These are phyloP conservation scores for Echeneis naucrates DNA, from an alignment of 2,797 vertebrate species.

Conservation along the genomic window DNA sequence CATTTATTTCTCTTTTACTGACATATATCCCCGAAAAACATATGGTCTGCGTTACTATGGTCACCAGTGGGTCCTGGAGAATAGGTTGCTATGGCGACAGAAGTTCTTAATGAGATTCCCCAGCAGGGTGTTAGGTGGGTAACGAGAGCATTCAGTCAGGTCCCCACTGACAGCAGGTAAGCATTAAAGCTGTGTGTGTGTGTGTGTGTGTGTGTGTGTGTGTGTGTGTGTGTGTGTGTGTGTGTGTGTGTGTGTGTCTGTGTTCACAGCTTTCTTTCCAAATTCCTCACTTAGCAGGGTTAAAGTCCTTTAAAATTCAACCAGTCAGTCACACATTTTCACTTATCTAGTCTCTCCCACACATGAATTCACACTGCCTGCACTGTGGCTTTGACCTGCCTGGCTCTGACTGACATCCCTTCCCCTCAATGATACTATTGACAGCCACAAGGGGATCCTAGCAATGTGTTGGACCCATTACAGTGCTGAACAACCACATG, in stretches of 20 bases:
- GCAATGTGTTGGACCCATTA: neutral
- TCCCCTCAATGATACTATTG: neutral
- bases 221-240: conserved; percentile 15
- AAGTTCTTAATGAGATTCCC: conserved; percentile 81
- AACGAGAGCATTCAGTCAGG: conserved; percentile 73
- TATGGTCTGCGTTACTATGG: conserved; percentile 76
- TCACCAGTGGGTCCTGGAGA: conserved; percentile 71
- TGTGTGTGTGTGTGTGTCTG: conserved; percentile 16
- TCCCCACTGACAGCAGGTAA: conserved; percentile 67
- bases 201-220: conserved; percentile 16
- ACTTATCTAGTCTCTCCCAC: conserved; percentile 10
- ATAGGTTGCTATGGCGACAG: conserved; percentile 79
- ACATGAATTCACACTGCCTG: conserved; percentile 21
- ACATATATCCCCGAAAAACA: conserved; percentile 41
- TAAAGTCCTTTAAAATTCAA: conserved; percentile 39
- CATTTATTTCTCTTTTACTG: conserved; percentile 10
- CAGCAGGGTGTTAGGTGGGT: conserved; percentile 75
- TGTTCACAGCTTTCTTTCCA: conserved; percentile 49
- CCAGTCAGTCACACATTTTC: conserved; percentile 7
- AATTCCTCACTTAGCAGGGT: conserved; percentile 39
- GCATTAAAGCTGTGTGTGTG: conserved; percentile 46
- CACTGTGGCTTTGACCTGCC: neutral
- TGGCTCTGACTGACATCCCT: conserved; percentile 12
- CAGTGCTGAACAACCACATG: conserved; percentile 4
- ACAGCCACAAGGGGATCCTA: conserved; percentile 2